Percentiles rank a stretch among this genome's conserved stretches.
phyloP scores from a whole-genome alignment of 2,888 invertebrate genomes.

The Bombylius major region DNA sequence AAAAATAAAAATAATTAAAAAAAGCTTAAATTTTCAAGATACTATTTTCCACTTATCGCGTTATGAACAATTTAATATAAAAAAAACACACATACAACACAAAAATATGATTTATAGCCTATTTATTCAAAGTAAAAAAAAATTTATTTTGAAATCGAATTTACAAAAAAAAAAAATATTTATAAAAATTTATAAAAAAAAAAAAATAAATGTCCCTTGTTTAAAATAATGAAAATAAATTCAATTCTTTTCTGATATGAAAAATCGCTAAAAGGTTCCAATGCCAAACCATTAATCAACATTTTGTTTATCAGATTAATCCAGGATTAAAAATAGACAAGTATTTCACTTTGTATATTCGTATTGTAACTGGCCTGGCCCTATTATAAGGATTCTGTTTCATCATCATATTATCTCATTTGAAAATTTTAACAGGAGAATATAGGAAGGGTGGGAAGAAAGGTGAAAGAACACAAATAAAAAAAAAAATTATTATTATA shows the following conservation, averaged over 20 bases:
- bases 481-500: not conserved
- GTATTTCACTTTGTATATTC: slow-evolving; percentile 10
- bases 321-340: slow-evolving; percentile 15
- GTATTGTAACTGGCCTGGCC: no score
- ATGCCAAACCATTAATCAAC: slow-evolving; percentile 12
- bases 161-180: not conserved
- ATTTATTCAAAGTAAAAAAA: not conserved
- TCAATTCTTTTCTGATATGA: slow-evolving; percentile 2
- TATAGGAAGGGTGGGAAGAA: no score
- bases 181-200: not conserved
- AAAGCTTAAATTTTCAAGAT: no score
- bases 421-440: no score
- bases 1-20: no score
- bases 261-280: not conserved
- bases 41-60: no score
- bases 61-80: no score
- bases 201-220: not conserved
- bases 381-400: no score
- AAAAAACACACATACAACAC: no score
- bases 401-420: no score
- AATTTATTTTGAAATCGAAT: not conserved
- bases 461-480: no score
- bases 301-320: slow-evolving; percentile 13
- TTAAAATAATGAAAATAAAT: slow-evolving; percentile 6
- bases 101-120: not conserved